A percentile compares a stretch with the other conserved stretches of the same genome.
phyloP scores from a whole-genome alignment of 2,113 vertebrate species.

The Alethe castanea region DNA sequence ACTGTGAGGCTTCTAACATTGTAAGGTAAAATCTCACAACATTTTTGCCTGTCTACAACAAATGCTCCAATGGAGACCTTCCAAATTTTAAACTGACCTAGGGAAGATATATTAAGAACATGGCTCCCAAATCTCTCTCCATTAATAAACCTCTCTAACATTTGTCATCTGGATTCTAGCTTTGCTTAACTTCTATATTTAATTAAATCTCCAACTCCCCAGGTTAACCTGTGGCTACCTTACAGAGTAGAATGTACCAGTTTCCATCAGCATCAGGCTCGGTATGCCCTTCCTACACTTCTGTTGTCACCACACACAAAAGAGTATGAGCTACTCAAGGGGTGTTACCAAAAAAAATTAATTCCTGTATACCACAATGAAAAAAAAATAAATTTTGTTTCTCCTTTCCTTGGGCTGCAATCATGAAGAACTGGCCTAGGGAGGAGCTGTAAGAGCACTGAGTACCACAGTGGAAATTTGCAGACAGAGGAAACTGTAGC shows the following conservation, averaged over 20 bases:
- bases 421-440: neutral
- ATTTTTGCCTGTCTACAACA: neutral
- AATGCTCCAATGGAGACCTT: neutral
- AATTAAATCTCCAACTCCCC: neutral
- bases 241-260: neutral
- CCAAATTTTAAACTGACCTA: neutral
- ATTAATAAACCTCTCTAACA: neutral
- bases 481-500: constrained; percentile 69
- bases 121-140: neutral
- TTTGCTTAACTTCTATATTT: neutral
- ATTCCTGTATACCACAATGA: neutral
- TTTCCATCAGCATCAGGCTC: neutral
- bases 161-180: neutral
- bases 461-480: constrained; percentile 61
- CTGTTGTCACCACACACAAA: neutral
- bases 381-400: constrained; percentile 43
- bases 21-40: neutral
- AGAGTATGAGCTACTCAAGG: neutral
- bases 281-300: neutral
- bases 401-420: neutral
- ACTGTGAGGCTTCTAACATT: neutral
- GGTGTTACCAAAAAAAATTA: neutral
- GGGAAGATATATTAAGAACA: neutral
- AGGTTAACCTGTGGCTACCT: neutral
- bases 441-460: neutral